A percentile compares a stretch with the other conserved stretches of the same genome.
Conservation (phyloP, 2,113 vertebrate species). For the Azemiops feae region DNA sequence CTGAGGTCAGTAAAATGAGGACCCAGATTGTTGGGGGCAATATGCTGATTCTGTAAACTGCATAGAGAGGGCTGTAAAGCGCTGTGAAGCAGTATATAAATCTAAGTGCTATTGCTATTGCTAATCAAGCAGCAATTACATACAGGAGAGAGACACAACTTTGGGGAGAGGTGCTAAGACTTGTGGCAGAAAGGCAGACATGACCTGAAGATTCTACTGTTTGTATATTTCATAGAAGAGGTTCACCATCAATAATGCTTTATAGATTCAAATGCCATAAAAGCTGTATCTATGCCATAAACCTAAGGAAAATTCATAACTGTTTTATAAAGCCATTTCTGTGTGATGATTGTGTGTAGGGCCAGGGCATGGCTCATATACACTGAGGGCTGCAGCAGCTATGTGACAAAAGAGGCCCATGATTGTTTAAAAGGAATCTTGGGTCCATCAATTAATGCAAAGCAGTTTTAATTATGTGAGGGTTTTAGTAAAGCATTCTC, state of each 20-base stretch:
- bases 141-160: background rate
- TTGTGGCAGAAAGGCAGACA: background rate
- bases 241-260: background rate
- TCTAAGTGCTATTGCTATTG: too few species aligned
- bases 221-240: constrained; percentile 3
- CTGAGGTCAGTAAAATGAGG: too few species aligned
- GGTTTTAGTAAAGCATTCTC: background rate
- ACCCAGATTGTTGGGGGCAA: too few species aligned
- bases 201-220: background rate
- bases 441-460: background rate
- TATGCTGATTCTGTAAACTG: too few species aligned
- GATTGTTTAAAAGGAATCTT: background rate
- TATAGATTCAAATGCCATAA: background rate
- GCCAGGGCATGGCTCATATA: background rate
- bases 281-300: background rate
- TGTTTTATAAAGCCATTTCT: background rate
- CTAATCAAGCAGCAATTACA: background rate
- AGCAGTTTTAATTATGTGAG: background rate
- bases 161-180: background rate
- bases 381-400: background rate
- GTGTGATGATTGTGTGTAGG: background rate
- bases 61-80: too few species aligned
- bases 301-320: background rate
- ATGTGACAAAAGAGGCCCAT: background rate
- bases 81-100: too few species aligned